Percentiles rank a stretch among this genome's conserved stretches.
Conservation (phyloP, 2,113 vertebrate genomes). For the Salvelinus alpinus region DNA sequence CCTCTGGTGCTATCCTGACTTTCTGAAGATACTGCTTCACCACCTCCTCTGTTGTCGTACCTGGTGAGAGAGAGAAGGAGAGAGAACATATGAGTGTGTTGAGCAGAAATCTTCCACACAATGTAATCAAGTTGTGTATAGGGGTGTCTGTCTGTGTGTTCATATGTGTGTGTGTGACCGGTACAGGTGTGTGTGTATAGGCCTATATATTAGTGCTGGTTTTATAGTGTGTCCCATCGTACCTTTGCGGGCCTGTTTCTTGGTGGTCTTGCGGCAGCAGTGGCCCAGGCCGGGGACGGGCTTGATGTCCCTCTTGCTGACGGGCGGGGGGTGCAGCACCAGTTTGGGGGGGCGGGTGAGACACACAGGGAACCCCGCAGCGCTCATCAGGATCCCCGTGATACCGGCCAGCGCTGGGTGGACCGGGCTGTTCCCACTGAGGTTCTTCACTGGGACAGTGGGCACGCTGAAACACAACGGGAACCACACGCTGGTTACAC, state of each 20-base stretch:
- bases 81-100: too few relatives aligned
- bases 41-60: conserved; percentile 91
- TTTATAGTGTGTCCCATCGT: background rate
- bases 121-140: background rate
- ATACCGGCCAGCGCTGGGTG: conserved; percentile 92
- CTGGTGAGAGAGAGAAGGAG: conserved; percentile 50
- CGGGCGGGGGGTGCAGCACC: conserved; percentile 87
- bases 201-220: too few relatives aligned
- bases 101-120: too few relatives aligned
- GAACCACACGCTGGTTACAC: conserved; percentile 12
- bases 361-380: conserved; percentile 88
- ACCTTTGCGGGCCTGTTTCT: conserved; percentile 94
- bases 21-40: conserved; percentile 92
- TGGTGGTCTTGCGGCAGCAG: conserved; percentile 91
- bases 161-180: background rate
- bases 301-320: conserved; percentile 92
- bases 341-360: conserved; percentile 90
- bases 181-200: background rate
- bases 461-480: conserved; percentile 78
- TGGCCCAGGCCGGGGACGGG: conserved; percentile 88
- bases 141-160: background rate
- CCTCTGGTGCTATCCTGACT: conserved; percentile 86
- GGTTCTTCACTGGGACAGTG: conserved; percentile 92
- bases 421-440: conserved; percentile 88
- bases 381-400: conserved; percentile 95